Evolutionary conservation across 2,113 vertebrate species (phyloP).

Genomic region (Pygoscelis antarcticus): DNA sequence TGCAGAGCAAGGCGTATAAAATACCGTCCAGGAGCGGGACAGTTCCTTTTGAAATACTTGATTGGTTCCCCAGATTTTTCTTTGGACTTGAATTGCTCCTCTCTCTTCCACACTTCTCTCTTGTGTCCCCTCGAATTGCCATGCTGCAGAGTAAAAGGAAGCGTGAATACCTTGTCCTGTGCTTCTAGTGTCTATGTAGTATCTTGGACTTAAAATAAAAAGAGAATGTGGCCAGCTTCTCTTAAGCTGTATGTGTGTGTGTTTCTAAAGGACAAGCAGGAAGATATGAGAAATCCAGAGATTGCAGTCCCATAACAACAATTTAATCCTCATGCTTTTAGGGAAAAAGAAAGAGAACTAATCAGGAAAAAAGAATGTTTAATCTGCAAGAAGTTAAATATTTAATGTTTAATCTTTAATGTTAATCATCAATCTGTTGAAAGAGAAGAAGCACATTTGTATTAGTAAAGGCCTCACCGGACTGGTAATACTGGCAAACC

Average conservation of each 20-base stretch:
- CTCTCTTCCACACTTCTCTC: not conserved
- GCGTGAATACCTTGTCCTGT: not conserved
- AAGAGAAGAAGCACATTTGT: not conserved
- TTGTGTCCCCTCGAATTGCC: not conserved
- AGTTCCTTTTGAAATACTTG: not conserved
- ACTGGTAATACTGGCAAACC: not conserved
- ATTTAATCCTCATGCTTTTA: not conserved
- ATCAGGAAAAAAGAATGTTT: not conserved
- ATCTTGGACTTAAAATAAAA: constrained; percentile 50
- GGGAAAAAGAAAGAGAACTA: not conserved
- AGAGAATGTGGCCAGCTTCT: not conserved
- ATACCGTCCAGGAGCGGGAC: not conserved
- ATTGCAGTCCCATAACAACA: not conserved
- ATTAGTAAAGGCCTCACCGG: not conserved
- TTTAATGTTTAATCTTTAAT: not conserved
- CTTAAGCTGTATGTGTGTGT: not conserved
- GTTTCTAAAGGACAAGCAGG: not conserved
- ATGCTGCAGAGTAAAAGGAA: not conserved
- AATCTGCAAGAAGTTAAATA: not conserved
- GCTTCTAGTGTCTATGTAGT: not conserved
- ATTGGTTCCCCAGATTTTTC: not conserved
- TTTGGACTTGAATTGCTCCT: not conserved
- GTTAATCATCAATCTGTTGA: not conserved
- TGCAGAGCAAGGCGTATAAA: not conserved
- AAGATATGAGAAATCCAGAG: not conserved